phyloP scores from a whole-genome alignment of 2,888 invertebrate genomes.

The Trissolcus japonicus region DNA sequence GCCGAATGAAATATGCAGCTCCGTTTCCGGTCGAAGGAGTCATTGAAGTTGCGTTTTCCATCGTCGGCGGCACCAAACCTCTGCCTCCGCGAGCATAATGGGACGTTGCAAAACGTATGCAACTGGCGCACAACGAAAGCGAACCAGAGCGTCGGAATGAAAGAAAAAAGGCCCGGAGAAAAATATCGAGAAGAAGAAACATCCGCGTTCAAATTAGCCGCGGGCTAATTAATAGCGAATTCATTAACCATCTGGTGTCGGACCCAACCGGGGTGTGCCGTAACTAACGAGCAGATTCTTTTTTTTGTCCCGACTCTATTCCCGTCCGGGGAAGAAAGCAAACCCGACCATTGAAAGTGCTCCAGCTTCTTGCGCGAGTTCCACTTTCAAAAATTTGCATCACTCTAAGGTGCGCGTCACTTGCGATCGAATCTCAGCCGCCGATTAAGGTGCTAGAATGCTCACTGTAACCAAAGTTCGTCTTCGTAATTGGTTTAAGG shows the following conservation, averaged over 20 bases:
- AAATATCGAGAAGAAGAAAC: constrained; percentile 26
- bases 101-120: constrained; percentile 42
- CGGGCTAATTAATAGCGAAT: constrained; percentile 62
- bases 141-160: constrained; percentile 54
- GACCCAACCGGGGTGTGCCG: constrained; percentile 42
- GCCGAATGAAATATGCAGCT: constrained; percentile 43
- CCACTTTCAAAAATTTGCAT: constrained; percentile 48
- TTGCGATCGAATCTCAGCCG: constrained; percentile 11
- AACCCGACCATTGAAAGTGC: constrained; percentile 35
- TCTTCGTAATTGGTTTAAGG: constrained; percentile 6
- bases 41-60: constrained; percentile 48
- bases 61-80: constrained; percentile 35
- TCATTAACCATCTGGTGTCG: constrained; percentile 60
- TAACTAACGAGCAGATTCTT: constrained; percentile 58
- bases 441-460: constrained; percentile 16
- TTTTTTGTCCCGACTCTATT: constrained; percentile 28
- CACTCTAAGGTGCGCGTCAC: constrained; percentile 21
- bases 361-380: constrained; percentile 35
- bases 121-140: constrained; percentile 54
- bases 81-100: constrained; percentile 28
- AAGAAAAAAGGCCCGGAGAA: constrained; percentile 20
- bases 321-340: constrained; percentile 29
- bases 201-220: constrained; percentile 51
- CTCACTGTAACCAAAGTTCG: not conserved
- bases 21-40: constrained; percentile 51